Evolutionary conservation across 2,113 vertebrate genomes (phyloP), one percentile per base, ranked within the genome.

Genomic region (Channa maculata): DNA sequence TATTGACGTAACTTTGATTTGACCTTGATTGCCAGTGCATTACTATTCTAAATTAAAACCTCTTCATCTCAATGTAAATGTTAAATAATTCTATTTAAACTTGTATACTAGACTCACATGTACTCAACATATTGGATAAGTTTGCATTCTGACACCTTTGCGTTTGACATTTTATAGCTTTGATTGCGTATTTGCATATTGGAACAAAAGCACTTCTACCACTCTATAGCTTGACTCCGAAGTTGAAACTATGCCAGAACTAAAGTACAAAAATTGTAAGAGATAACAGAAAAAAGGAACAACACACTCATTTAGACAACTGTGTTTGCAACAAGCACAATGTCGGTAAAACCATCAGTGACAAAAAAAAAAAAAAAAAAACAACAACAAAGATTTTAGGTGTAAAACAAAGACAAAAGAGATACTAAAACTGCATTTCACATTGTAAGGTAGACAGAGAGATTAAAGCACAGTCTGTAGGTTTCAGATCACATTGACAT

Each of bases 381-480:
- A 24, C 2, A 44, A 13, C 14, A 46, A 65, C 43, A 49, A 46
- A 37, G 43, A 24, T 24, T 24, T 24, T 24, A 24, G 1, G 24
- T 24, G 24, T 24, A 24, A 24, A 24, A 24, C 24, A 24, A 24
- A 24, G 24, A 24, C 24, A 24, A 24, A 24, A 24, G 24, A 24
- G 24, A 24, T 24, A 24, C 24, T 58, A 7, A 67, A 66, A 65
- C n/a, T 52, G 49, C 34, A 70, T 55, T 77, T 71, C 52, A 78
- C 51, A 70, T 34, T 59, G 71, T 34, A 75, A 49, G 43, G 62
- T 66, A 80, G 66, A 80, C 55, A 54, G 72, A 65, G 33, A 71
- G 75, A 87, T 85, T 76, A 88, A 88, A 89, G 75, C 13, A 50
- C 8, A 63, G 75, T 67, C 62, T 84, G 78, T 61, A 73, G 68